Evolutionary conservation across 1,140 invertebrate species (phyloP).

Genomic region (Brachionus rubens): DNA sequence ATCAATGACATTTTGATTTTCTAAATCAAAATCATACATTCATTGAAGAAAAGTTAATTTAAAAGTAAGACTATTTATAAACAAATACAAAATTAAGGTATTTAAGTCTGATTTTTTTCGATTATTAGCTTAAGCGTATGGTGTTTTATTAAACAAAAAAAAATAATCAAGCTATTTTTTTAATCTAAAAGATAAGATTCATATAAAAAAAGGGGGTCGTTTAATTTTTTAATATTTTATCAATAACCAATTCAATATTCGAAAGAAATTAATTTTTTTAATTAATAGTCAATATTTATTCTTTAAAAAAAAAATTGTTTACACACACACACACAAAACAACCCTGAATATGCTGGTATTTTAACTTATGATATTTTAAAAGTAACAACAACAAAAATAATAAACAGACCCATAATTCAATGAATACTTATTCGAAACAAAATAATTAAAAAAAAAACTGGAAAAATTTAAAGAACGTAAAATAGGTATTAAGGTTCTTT

Average conservation of each 20-base stretch:
- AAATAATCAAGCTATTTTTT: too few relatives aligned
- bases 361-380: constrained; percentile 29
- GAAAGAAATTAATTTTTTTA: constrained; percentile 36
- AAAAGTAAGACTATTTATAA: background rate
- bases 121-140: too few relatives aligned
- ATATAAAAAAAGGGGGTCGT: too few relatives aligned
- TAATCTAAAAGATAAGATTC: too few relatives aligned
- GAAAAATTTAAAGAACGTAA: too few relatives aligned
- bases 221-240: background rate
- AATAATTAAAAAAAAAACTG: too few relatives aligned
- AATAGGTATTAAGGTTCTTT: too few relatives aligned
- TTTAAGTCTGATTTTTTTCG: constrained; percentile 22
- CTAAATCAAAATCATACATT: constrained; percentile 18
- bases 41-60: background rate
- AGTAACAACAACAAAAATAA: background rate
- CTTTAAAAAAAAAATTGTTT: constrained; percentile 34
- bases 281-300: constrained; percentile 41
- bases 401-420: background rate
- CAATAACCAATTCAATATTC: background rate
- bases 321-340: background rate
- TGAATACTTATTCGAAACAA: background rate
- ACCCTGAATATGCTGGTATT: background rate
- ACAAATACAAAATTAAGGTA: constrained; percentile 10
- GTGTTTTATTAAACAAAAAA: too few relatives aligned
- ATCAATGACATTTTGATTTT: constrained; percentile 14